phyloP scores from a whole-genome alignment of 2,797 vertebrate genomes.

The Rousettus madagascariensis region DNA sequence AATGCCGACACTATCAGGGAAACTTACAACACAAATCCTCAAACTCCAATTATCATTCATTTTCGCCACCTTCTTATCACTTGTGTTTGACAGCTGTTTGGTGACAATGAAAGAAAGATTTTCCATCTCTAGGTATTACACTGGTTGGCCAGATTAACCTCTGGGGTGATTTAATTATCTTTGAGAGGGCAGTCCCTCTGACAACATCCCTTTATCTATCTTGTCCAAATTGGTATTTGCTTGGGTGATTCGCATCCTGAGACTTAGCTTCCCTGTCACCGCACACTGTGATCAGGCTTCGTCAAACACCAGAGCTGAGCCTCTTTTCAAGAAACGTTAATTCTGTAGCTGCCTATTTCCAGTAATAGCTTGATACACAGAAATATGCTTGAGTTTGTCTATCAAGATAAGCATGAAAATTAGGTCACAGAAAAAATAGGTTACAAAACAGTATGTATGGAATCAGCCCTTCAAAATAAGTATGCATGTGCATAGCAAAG shows the following conservation, averaged over 20 bases:
- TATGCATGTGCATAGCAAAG: not conserved
- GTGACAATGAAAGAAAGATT: slow-evolving; percentile 32
- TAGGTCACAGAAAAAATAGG: slow-evolving; percentile 38
- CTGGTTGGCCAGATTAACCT: slow-evolving; percentile 45
- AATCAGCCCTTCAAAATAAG: not conserved
- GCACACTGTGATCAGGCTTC: not conserved
- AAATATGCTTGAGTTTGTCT: slow-evolving; percentile 60
- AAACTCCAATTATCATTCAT: slow-evolving; percentile 35
- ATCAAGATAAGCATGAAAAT: slow-evolving; percentile 63
- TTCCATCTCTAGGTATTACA: slow-evolving; percentile 5
- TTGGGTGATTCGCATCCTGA: not conserved
- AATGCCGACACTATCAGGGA: not conserved
- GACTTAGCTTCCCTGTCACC: not conserved
- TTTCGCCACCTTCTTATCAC: slow-evolving; percentile 52
- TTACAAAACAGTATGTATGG: not conserved
- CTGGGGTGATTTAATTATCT: slow-evolving; percentile 55
- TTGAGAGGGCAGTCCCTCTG: slow-evolving; percentile 3
- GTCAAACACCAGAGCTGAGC: slow-evolving; percentile 17
- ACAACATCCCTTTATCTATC: slow-evolving; percentile 34
- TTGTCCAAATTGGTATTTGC: slow-evolving; percentile 59
- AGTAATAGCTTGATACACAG: slow-evolving; percentile 52
- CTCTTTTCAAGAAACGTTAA: slow-evolving; percentile 51
- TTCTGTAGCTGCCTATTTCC: slow-evolving; percentile 7
- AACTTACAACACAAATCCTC: not conserved
- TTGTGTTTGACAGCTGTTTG: not conserved